Conservation (phyloP, 2,113 vertebrate species). For the Egretta garzetta region DNA sequence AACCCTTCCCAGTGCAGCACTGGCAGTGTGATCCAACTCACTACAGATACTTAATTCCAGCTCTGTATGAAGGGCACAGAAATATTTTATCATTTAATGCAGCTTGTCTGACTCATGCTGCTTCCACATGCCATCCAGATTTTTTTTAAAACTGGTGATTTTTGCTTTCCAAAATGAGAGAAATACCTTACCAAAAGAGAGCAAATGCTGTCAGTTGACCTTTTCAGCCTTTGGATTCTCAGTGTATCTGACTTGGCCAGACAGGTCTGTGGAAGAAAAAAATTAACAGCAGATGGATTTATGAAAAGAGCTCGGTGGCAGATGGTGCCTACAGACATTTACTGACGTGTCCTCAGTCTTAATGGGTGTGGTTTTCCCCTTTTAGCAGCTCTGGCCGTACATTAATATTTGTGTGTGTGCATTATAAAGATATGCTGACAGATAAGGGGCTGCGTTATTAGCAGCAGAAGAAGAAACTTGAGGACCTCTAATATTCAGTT, state of each 20-base stretch:
- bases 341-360: background rate
- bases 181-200: background rate
- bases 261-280: background rate
- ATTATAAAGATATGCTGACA: background rate
- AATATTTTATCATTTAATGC: background rate
- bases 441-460: background rate
- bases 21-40: background rate
- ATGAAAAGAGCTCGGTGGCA: conserved; percentile 30
- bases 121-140: background rate
- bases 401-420: background rate
- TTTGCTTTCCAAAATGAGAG: background rate
- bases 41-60: background rate
- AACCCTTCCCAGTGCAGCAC: fast-evolving
- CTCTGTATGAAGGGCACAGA: background rate
- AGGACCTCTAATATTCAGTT: background rate
- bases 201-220: background rate
- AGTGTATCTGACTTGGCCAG: background rate
- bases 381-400: background rate
- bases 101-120: background rate
- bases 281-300: conserved; percentile 21
- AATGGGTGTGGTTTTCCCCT: background rate
- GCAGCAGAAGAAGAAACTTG: background rate
- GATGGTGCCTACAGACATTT: conserved; percentile 41
- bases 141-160: background rate
- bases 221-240: background rate